Percentiles rank a stretch among this genome's conserved stretches.
Conservation (phyloP, 2,113 vertebrate species). For the Colius striatus region DNA sequence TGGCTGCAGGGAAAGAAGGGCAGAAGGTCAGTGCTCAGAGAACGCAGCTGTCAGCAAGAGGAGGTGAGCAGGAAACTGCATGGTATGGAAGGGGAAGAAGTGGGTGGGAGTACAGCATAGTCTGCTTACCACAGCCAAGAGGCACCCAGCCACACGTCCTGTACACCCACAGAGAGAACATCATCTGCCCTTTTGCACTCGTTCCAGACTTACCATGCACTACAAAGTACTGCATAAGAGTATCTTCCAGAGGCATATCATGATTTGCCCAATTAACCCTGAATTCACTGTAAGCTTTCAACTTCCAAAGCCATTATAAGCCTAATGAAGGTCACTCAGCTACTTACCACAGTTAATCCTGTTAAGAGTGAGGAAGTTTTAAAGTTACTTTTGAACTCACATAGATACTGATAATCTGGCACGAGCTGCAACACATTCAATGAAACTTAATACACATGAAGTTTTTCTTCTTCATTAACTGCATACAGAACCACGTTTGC, state of each 20-base stretch:
- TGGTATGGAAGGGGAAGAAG: background rate
- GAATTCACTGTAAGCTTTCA: background rate
- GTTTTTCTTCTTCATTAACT: background rate
- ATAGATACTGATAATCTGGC: background rate
- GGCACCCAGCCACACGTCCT: fast-evolving
- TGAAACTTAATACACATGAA: background rate
- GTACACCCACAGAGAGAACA: background rate
- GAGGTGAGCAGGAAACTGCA: background rate
- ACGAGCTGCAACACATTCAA: background rate
- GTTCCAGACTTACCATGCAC: fast-evolving
- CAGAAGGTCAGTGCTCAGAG: background rate
- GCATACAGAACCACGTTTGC: background rate
- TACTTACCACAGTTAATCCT: background rate
- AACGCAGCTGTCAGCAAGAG: background rate
- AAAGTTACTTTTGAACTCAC: background rate
- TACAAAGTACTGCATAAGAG: background rate
- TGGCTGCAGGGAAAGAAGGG: background rate
- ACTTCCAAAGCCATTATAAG: background rate
- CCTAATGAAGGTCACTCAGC: background rate
- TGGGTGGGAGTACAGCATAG: fast-evolving
- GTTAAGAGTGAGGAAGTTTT: background rate
- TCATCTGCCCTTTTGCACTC: background rate
- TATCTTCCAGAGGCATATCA: background rate
- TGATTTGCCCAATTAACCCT: background rate
- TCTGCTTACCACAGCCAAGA: fast-evolving